Base-by-base conservation (phyloP, 2,797 vertebrate genomes). In the Pseudotriccus pelzelni region DNA sequence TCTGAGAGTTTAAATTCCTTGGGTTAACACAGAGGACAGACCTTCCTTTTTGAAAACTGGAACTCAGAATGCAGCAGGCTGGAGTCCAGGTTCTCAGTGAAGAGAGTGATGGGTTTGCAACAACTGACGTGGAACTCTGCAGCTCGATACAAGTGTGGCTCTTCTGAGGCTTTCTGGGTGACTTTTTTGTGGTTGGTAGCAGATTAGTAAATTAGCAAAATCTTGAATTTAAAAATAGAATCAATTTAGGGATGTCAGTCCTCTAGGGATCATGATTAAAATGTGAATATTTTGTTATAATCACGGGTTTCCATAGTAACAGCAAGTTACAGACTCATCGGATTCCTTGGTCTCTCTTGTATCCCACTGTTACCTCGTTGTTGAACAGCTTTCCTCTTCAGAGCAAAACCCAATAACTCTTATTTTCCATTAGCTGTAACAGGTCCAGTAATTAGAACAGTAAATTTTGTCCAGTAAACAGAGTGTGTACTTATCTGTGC, bases 391-490 rank as follows among this genome's bases (percentile, higher is more conserved):
- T 94, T 91, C 47, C 67, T 90, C 67, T 62, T 76, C 83, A 56
- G 34, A 87, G 84, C 50, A 78, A 90, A 94, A 8, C 49, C 68
- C 78, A 66, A 22, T 92, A 93, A 93, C 43, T 94, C 84, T 92
- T 84, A 44, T 87, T 95, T 94, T 90, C 90, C 89, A 87, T 92
- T 90, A 75, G 74, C 78, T 93, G 52, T 89, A 92, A 66, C 81
- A 89, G 85, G 74, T 82, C 85, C 49, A 47, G 67, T 96, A 97
- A 96, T 96, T 96, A 95, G 83, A 93, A 87, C 83, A 63, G 83
- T 97, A 95, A 97, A 95, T 97, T 95, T 90, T 95, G 80, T 80
- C 83, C 68, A 56, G 68, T 80, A 92, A 94, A 87, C 70, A 88
- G 74, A 83, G 55, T 53, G 7, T 84, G 39, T 86, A 60, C 67